Evolutionary conservation across 2,113 vertebrate species (phyloP).

Genomic region (Emydura subglobosa): DNA sequence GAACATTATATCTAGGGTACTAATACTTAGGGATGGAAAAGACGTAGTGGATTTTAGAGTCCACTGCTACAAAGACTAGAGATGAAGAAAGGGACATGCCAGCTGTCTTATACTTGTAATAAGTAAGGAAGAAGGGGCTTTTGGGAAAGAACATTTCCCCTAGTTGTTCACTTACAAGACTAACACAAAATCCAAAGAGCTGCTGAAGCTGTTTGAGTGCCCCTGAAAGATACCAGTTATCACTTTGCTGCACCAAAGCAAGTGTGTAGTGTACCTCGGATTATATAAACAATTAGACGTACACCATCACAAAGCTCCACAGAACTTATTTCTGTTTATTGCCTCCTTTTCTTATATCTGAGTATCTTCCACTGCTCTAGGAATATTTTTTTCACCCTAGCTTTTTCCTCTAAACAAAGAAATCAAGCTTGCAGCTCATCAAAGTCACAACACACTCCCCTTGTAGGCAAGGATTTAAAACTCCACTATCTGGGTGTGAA

Average conservation of each 20-base stretch:
- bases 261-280: not conserved
- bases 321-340: not conserved
- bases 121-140: not conserved
- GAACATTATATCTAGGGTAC: not conserved
- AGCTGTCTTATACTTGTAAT: not conserved
- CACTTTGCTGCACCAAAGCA: not conserved
- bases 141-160: not conserved
- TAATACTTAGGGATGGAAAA: not conserved
- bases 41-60: not conserved
- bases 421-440: not conserved
- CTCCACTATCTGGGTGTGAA: not conserved
- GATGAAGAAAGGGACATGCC: not conserved
- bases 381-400: not conserved
- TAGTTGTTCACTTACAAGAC: not conserved
- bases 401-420: not conserved
- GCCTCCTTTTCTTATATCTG: not conserved
- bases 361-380: not conserved
- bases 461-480: not conserved
- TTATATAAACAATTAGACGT: not conserved
- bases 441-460: not conserved
- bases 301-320: not conserved
- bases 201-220: not conserved
- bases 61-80: not conserved
- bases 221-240: not conserved
- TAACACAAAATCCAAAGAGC: not conserved